Evolutionary conservation across 2,888 invertebrate genomes (phyloP).

Genomic region (Coenonympha glycerion): DNA sequence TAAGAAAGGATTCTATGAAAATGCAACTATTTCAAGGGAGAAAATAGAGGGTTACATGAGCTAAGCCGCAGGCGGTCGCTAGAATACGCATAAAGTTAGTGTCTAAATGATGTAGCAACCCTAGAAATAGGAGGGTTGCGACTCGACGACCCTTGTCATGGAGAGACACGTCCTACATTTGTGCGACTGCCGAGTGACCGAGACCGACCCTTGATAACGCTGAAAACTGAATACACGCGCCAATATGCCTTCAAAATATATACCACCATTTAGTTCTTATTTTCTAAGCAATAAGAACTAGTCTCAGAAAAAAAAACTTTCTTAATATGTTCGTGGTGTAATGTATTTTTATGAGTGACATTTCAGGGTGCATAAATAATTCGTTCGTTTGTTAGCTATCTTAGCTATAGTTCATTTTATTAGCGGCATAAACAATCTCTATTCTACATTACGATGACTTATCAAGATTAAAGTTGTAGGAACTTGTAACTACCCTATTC

Average conservation of each 20-base stretch:
- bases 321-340: not conserved
- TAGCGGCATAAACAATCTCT: not conserved
- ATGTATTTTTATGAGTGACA: slow-evolving; percentile 21
- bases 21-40: no score
- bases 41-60: no score
- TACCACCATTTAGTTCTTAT: not conserved
- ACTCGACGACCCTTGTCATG: slow-evolving; percentile 33
- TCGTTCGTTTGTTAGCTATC: slow-evolving; percentile 18
- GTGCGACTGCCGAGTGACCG: slow-evolving; percentile 32
- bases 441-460: not conserved
- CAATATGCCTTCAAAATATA: not conserved
- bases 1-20: no score
- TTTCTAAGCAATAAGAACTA: not conserved
- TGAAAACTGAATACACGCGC: slow-evolving; percentile 5
- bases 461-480: not conserved
- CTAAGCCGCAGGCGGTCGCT: no score
- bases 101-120: slow-evolving; percentile 13
- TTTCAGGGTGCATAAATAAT: slow-evolving; percentile 19
- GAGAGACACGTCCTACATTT: slow-evolving; percentile 31
- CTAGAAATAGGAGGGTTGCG: slow-evolving; percentile 21
- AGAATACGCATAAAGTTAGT: not conserved
- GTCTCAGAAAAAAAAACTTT: slow-evolving; percentile 2
- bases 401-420: not conserved
- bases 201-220: slow-evolving; percentile 24
- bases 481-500: no score